Conservation (phyloP, 2,113 vertebrate species). For the Gulo gulo region DNA sequence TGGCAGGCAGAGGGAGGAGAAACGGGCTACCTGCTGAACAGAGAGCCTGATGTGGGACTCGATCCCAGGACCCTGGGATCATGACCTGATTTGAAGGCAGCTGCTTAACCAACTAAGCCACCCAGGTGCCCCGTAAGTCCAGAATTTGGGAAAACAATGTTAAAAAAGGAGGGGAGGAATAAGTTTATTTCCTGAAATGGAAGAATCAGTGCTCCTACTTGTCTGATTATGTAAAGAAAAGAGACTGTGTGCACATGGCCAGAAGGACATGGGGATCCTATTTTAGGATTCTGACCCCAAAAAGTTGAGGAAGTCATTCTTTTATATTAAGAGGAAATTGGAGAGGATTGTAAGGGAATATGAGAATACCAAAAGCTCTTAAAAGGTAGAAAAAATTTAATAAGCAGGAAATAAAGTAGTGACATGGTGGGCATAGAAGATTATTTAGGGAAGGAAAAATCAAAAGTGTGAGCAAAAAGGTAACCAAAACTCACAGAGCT, state of each 20-base stretch:
- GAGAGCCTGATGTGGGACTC: too few species aligned
- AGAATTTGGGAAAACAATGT: neutral
- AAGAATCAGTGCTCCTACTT: neutral
- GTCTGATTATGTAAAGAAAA: neutral
- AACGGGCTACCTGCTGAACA: too few species aligned
- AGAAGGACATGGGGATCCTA: neutral
- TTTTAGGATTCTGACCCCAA: neutral
- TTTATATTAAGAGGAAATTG: conserved; percentile 15
- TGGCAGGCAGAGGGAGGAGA: too few species aligned
- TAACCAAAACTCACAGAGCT: conserved; percentile 51
- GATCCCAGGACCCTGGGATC: too few species aligned
- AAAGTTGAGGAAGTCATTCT: conserved; percentile 32
- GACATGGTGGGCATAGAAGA: conserved; percentile 48
- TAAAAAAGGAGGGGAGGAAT: neutral
- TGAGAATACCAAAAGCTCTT: conserved; percentile 7
- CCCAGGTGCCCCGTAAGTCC: neutral
- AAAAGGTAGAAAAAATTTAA: conserved; percentile 47
- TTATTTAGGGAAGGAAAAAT: conserved; percentile 62
- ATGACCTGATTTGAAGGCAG: too few species aligned
- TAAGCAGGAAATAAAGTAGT: conserved; percentile 56
- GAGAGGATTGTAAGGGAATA: neutral
- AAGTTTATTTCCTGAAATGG: neutral
- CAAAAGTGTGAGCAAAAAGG: neutral
- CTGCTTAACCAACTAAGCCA: too few species aligned
- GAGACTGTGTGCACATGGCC: neutral